Percentiles rank a stretch among this genome's conserved stretches.
phyloP scores from a whole-genome alignment of 2,113 vertebrate species.

The Ursus arctos region DNA sequence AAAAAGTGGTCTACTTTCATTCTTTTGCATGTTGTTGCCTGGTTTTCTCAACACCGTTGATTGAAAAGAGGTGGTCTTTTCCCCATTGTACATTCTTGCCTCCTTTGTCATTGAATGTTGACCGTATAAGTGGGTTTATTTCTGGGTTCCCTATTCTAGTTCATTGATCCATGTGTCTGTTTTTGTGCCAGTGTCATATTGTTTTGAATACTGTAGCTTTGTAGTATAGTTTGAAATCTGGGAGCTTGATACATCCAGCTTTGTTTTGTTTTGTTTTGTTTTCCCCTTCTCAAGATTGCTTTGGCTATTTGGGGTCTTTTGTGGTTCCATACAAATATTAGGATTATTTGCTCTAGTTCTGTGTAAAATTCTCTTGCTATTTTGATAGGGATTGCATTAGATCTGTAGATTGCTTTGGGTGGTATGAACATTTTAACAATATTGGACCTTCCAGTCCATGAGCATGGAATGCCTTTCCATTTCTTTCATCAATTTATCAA shows the following conservation, averaged over 20 bases:
- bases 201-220: background rate
- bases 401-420: background rate
- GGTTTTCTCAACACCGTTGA: background rate
- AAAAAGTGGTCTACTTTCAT: background rate
- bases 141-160: background rate
- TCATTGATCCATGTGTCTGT: background rate
- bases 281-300: background rate
- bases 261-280: background rate
- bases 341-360: background rate
- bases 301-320: background rate
- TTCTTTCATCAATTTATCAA: background rate
- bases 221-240: background rate
- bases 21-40: background rate
- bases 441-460: background rate
- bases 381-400: background rate
- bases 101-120: background rate
- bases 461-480: background rate
- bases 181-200: background rate
- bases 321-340: background rate
- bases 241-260: background rate
- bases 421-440: background rate
- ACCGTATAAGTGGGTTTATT: background rate
- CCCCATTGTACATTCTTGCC: background rate
- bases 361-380: background rate
- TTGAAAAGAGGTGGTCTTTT: background rate